Percentiles rank a stretch among this genome's conserved stretches.
These are phyloP conservation scores for Australoheros scitulus DNA, from an alignment of 2,113 vertebrate species.

Conservation along the genomic window DNA sequence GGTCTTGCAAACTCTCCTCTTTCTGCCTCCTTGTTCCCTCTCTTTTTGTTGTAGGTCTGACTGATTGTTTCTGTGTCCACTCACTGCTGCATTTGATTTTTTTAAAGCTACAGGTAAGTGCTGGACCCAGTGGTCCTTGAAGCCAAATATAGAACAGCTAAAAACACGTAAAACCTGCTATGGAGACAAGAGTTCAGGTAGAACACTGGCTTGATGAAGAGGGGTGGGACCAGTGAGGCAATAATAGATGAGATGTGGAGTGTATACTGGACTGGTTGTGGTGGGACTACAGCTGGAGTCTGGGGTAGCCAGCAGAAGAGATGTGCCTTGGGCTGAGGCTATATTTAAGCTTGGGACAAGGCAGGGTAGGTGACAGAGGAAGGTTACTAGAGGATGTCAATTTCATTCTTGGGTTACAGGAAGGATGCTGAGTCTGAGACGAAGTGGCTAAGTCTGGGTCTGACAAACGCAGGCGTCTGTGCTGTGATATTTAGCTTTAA, in stretches of 20 bases:
- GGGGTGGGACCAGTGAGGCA: neutral
- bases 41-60: neutral
- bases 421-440: neutral
- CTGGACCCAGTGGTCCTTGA: neutral
- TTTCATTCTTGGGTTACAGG: neutral
- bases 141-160: neutral
- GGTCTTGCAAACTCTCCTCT: neutral
- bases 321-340: constrained; percentile 10
- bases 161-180: neutral
- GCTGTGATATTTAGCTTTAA: neutral
- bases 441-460: neutral
- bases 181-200: neutral
- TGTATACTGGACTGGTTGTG: neutral
- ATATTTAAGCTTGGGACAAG: constrained; percentile 5
- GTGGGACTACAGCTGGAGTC: neutral
- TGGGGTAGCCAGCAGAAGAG: neutral
- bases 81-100: neutral
- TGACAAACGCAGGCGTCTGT: neutral
- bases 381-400: neutral
- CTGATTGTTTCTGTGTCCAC: neutral
- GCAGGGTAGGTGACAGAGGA: neutral
- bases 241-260: neutral
- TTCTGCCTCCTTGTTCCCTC: neutral
- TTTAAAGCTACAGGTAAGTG: neutral
- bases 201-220: neutral